A percentile compares a stretch with the other conserved stretches of the same genome.
These are phyloP conservation scores for Sphaerophoria taeniata DNA, from an alignment of 2,888 invertebrate genomes.

Conservation along the genomic window DNA sequence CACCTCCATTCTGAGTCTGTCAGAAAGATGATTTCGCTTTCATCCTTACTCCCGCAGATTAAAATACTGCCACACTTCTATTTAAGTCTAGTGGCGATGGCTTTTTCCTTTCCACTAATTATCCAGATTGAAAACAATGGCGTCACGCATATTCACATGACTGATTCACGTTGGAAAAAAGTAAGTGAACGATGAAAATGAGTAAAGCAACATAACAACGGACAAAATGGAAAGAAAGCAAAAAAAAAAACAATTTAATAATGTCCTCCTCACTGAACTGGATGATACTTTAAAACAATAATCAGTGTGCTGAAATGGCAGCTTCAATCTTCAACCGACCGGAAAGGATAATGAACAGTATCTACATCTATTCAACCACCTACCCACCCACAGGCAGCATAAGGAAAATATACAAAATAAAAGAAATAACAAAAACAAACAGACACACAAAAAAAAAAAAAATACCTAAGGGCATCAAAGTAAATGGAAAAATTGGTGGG, in stretches of 20 bases:
- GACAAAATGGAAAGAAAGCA: neutral
- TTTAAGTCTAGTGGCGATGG: conserved; percentile 25
- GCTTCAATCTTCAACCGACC: conserved; percentile 47
- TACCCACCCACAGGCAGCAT: neutral
- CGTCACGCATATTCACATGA: conserved; percentile 21
- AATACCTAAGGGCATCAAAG: conserved; percentile 11
- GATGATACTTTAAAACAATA: conserved; percentile 55
- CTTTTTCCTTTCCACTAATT: conserved; percentile 51
- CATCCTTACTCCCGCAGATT: too few relatives aligned
- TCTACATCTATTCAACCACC: neutral
- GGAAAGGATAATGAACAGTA: conserved; percentile 50
- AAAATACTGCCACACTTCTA: too few relatives aligned
- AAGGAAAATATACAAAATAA: conserved; percentile 9
- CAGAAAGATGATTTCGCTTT: too few relatives aligned
- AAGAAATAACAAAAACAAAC: conserved; percentile 13
- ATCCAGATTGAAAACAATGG: conserved; percentile 54
- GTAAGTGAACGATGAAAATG: neutral
- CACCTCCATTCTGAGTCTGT: too few relatives aligned
- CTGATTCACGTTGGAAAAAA: neutral
- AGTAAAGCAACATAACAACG: conserved; percentile 9
- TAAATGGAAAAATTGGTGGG: conserved; percentile 42
- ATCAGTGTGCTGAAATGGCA: conserved; percentile 45
- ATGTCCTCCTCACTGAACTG: conserved; percentile 38
- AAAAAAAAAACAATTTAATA: conserved; percentile 32
- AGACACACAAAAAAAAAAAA: neutral